phyloP scores from a whole-genome alignment of 1,140 invertebrate species.

The Drosophila littoralis region DNA sequence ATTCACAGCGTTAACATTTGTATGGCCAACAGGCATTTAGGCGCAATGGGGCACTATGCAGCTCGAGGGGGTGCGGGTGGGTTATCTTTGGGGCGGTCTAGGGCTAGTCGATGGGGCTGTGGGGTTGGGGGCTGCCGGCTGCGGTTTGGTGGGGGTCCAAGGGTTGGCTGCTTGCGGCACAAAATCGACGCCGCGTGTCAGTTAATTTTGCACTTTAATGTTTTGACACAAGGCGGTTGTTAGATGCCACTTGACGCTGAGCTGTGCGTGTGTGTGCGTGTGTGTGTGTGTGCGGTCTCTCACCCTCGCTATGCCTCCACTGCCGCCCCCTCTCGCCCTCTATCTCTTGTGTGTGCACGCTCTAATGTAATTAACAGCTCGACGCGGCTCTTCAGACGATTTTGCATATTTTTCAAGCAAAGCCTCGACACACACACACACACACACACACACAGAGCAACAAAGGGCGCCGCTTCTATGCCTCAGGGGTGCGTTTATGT shows the following conservation, averaged over 20 bases:
- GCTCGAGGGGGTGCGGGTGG: background rate
- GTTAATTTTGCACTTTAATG: slow-evolving; percentile 63
- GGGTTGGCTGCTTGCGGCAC: slow-evolving; percentile 27
- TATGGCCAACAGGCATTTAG: background rate
- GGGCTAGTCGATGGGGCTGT: background rate
- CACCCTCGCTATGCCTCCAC: too few relatives aligned
- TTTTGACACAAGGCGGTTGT: slow-evolving; percentile 56
- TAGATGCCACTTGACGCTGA: slow-evolving; percentile 47
- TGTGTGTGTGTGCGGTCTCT: slow-evolving; percentile 8
- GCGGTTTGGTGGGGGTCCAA: slow-evolving; percentile 4
- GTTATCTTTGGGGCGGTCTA: too few relatives aligned
- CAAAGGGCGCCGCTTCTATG: slow-evolving; percentile 12
- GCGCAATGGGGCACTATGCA: background rate
- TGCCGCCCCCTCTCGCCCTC: background rate
- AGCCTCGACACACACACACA: slow-evolving; percentile 18
- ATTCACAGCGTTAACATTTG: slow-evolving; percentile 17
- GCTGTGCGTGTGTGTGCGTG: background rate
- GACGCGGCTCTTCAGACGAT: slow-evolving; percentile 43
- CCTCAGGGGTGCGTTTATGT: slow-evolving; percentile 47
- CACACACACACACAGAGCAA: slow-evolving; percentile 17
- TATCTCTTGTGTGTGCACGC: slow-evolving; percentile 27
- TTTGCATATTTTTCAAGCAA: slow-evolving; percentile 53
- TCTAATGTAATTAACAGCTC: slow-evolving; percentile 63
- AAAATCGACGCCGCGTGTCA: slow-evolving; percentile 54
- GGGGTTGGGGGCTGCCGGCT: background rate